Evolutionary conservation across 2,113 vertebrate genomes (phyloP), one percentile per base, ranked within the genome.

Genomic region (Cyprinodon tularosa): DNA sequence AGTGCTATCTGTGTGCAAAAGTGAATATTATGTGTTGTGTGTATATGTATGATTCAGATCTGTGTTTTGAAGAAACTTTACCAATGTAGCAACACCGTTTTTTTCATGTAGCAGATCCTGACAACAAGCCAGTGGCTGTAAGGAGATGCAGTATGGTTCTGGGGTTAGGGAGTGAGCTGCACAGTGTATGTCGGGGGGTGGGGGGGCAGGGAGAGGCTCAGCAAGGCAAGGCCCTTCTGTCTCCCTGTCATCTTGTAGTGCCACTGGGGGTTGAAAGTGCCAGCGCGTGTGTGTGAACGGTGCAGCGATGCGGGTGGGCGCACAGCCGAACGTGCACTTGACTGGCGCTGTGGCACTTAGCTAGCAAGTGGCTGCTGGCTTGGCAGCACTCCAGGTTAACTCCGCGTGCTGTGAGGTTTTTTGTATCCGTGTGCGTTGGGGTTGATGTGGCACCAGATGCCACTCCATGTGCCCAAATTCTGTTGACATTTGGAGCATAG

Each of bases 381-480:
- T 93, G 92, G 92, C 91, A 2, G 50, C 1, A 45, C 68, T 89
- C 90, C 92, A 93, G 88, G 84, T 84, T 89, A 91, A 91, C 88
- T 88, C 89, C 69, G 90, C 93, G 88, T 92, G 92, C 92, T 94
- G 94, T 91, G 93, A 94, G 93, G 94, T 92, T 97, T 92, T 96
- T 96, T 96, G 94, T 94, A 94, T 95, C 94, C 93, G 87, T 89
- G 89, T 94, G 90, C 94, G 94, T 93, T 77, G 90, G 90, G 91
- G 50, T 57, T 84, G 91, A 95, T 94, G 91, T 94, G 94, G 96
- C 96, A 97, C 95, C 96, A 98, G 96, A 98, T 99, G 97, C 95
- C 96, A 96, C 94, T 96, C 96, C 96, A 96, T 97, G 96, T 97
- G 97, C 96, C 95, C 96, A 96, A 95, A 95, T 97, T 95, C 95